Conservation (phyloP, 2,888 invertebrate genomes). For the Ctenicera cuprea region DNA sequence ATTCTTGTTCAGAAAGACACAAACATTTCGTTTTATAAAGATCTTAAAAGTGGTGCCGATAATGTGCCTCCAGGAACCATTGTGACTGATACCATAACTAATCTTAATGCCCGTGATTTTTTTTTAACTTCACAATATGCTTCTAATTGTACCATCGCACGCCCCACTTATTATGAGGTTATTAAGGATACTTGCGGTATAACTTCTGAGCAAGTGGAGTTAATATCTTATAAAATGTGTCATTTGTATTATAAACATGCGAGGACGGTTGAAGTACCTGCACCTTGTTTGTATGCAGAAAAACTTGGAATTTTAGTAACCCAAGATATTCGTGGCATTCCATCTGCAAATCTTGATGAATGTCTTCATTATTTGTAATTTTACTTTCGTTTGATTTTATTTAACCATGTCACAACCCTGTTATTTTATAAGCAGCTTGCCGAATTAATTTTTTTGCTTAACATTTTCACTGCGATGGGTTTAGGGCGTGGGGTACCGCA, state of each 20-base stretch:
- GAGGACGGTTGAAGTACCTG: constrained; percentile 3
- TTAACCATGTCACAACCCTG: too few relatives aligned
- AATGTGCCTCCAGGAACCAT: neutral
- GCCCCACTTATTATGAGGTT: constrained; percentile 5
- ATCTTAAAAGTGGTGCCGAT: neutral
- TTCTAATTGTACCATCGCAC: neutral
- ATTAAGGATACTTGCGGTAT: neutral
- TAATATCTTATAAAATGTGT: constrained; percentile 26
- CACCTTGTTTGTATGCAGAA: constrained; percentile 12
- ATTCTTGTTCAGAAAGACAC: neutral
- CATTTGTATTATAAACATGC: constrained; percentile 28
- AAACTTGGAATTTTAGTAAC: constrained; percentile 8
- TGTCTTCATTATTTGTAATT: constrained; percentile 20
- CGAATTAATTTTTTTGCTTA: too few relatives aligned
- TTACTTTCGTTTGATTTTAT: too few relatives aligned
- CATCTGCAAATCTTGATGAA: constrained; percentile 7
- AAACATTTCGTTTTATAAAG: neutral
- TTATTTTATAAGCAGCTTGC: too few relatives aligned
- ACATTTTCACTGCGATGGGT: too few relatives aligned
- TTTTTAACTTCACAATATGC: constrained; percentile 1
- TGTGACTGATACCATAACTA: constrained; percentile 1
- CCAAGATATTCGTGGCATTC: constrained; percentile 10
- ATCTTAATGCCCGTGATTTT: neutral
- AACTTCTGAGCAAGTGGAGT: neutral
- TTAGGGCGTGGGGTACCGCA: too few relatives aligned